Evolutionary conservation across 1,140 invertebrate genomes (phyloP).

Genomic region (Heliothis virescens): DNA sequence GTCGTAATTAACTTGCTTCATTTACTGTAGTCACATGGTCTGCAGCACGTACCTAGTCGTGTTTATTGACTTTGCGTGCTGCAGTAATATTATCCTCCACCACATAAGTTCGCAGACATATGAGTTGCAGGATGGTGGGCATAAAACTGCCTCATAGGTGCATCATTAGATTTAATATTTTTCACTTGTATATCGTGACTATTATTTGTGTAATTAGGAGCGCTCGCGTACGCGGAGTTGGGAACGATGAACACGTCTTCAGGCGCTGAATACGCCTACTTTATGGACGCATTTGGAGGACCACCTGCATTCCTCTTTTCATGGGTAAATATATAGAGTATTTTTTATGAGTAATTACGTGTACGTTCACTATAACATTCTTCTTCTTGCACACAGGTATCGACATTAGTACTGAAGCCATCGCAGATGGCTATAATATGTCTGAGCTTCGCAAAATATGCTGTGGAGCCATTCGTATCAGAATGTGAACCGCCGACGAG

Average conservation of each 20-base stretch:
- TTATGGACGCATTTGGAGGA: slow-evolving; percentile 95
- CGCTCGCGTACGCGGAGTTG: slow-evolving; percentile 96
- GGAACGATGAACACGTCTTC: slow-evolving; percentile 97
- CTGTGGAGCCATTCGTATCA: slow-evolving; percentile 95
- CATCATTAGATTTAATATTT: too few species aligned
- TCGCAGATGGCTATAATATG: slow-evolving; percentile 98
- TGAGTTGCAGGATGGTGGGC: not conserved
- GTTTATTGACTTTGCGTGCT: slow-evolving; percentile 6
- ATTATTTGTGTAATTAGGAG: slow-evolving; percentile 87
- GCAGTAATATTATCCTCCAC: too few species aligned
- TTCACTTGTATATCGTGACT: too few species aligned
- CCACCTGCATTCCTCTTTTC: slow-evolving; percentile 96
- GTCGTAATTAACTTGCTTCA: slow-evolving; percentile 14
- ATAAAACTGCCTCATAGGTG: too few species aligned
- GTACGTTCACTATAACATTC: not conserved
- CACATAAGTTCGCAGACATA: not conserved
- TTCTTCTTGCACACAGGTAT: slow-evolving; percentile 77
- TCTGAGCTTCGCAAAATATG: slow-evolving; percentile 97
- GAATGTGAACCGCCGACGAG: slow-evolving; percentile 92
- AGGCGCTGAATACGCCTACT: slow-evolving; percentile 97
- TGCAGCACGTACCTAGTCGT: slow-evolving; percentile 11
- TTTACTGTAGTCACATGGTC: slow-evolving; percentile 8
- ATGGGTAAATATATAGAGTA: slow-evolving; percentile 88
- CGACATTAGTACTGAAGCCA: slow-evolving; percentile 95
- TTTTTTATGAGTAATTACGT: too few species aligned